phyloP scores from a whole-genome alignment of 2,888 invertebrate genomes.

The Pollenia amentaria region DNA sequence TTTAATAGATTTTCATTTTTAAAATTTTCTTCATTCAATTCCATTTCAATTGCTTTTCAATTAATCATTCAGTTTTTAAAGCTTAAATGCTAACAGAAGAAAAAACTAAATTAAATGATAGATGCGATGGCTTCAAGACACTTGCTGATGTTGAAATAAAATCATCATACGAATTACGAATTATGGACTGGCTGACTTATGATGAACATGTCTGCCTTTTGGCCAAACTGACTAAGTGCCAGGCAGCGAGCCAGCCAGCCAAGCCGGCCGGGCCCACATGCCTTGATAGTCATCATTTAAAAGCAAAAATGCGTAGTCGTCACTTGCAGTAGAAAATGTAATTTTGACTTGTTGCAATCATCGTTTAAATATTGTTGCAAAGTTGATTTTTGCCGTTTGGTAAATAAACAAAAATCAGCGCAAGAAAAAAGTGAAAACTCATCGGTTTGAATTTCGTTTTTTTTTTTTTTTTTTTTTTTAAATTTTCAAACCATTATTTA shows the following conservation, averaged over 20 bases:
- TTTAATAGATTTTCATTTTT: constrained; percentile 31
- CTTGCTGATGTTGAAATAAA: constrained; percentile 58
- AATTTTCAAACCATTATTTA: background rate
- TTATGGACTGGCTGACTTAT: constrained; percentile 3
- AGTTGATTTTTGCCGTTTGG: constrained; percentile 31
- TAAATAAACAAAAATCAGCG: constrained; percentile 29
- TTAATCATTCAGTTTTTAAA: constrained; percentile 44
- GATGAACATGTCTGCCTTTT: constrained; percentile 37
- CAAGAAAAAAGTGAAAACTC: constrained; percentile 67
- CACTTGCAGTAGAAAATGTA: constrained; percentile 14
- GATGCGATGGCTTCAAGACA: constrained; percentile 65
- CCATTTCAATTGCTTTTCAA: constrained; percentile 66
- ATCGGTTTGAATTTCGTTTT: constrained; percentile 51
- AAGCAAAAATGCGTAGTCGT: constrained; percentile 65
- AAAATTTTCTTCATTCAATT: constrained; percentile 52
- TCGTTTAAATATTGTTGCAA: constrained; percentile 32
- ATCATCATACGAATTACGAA: constrained; percentile 45
- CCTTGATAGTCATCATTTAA: background rate
- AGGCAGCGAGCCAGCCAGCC: background rate
- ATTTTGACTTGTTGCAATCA: constrained; percentile 31
- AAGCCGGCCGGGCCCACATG: constrained; percentile 39
- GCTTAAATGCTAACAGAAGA: background rate
- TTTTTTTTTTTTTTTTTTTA: background rate
- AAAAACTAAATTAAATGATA: constrained; percentile 46
- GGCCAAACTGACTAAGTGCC: background rate